Base-by-base conservation (phyloP, 2,797 vertebrate genomes). In the Heliangelus exortis region DNA sequence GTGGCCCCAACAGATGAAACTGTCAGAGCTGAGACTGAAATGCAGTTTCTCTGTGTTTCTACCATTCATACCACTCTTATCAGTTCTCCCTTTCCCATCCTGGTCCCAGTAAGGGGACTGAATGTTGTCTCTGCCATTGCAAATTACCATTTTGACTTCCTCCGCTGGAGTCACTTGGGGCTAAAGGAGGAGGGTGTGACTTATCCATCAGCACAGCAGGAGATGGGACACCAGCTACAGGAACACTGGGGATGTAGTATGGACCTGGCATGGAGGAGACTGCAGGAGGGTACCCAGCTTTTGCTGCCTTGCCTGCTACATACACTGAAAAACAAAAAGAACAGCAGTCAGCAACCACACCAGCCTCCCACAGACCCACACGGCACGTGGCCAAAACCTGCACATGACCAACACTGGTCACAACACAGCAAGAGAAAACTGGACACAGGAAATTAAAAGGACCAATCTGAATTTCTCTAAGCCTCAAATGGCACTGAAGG, bases 261-360 rank as follows among this genome's bases (percentile, higher is more conserved):
- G 99, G 98, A 50, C 99, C 98, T 91, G 99, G 99, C 97, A 99
- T 97, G 81, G 98, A 84, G 53, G 98, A 97, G 74, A 98, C 96
- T 79, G 98, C 98, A 92, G 98, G 92, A 84, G 98, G 98, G 59
- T 98, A 98, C 34, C 97, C 97, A 63, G 97, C 98, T 97, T 99
- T 99, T 18, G 98, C 98, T 91, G 98, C 98, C 96, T 99, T 99
- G 84, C 99, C 99, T 39, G 99, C 99, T 97, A 99, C 98, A 61
- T 99, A 99, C 87, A 99, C 99, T 99, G 96, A 79, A 96, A 96
- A 89, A 93, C 86, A 95, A 93, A 94, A 97, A 62, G 61, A 96
- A 90, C 20, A 78, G 43, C 26, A 79, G 78, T 94, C 45, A 94
- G 75, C 31, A 92, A 92, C 53, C 43, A 43, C 47, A 72, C 4